These are phyloP conservation scores for Aleadryas rufinucha DNA, from an alignment of 2,113 vertebrate species.

Conservation along the genomic window DNA sequence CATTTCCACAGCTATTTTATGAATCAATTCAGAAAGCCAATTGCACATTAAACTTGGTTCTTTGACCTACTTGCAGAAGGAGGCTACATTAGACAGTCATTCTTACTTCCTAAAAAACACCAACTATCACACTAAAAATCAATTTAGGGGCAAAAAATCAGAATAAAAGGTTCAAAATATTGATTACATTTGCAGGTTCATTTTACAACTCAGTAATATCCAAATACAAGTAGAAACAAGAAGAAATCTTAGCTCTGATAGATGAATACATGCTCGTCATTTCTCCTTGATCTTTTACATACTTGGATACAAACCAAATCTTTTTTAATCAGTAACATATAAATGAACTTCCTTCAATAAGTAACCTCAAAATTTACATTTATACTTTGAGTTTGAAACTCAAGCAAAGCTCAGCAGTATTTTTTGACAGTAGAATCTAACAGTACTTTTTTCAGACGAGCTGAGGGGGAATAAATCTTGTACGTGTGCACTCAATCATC, in stretches of 20 bases:
- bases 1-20: not conserved
- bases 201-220: not conserved
- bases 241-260: not conserved
- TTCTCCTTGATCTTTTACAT: not conserved
- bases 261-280: not conserved
- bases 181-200: not conserved
- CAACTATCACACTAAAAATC: not conserved
- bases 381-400: not conserved
- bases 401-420: not conserved
- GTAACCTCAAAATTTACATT: not conserved
- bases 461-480: not conserved
- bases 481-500: not conserved
- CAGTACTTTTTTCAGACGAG: not conserved
- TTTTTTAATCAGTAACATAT: not conserved
- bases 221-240: not conserved
- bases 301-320: not conserved
- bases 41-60: not conserved
- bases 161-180: not conserved
- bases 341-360: not conserved
- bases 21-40: not conserved
- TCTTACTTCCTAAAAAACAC: not conserved
- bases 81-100: not conserved
- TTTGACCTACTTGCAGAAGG: not conserved
- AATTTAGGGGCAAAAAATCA: not conserved
- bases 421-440: not conserved